Percentiles rank a stretch among this genome's conserved stretches.
These are phyloP conservation scores for Sminthopsis crassicaudata DNA, from an alignment of 2,113 vertebrate species.

Conservation along the genomic window DNA sequence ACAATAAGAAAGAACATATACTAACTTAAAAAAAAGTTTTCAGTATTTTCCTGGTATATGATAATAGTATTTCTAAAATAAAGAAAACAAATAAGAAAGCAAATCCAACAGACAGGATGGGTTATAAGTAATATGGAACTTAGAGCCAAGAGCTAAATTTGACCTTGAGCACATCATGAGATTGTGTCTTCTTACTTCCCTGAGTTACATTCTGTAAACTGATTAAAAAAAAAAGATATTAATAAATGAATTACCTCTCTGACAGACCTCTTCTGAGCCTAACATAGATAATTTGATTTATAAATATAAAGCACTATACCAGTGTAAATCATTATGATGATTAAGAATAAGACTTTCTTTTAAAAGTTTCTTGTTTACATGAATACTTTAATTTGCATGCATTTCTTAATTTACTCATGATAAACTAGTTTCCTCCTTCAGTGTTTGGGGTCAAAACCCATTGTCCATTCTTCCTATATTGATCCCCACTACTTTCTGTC, in stretches of 20 bases:
- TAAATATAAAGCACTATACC: neutral
- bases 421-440: neutral
- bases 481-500: neutral
- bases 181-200: neutral
- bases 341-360: neutral
- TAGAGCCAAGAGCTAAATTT: neutral
- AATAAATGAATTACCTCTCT: neutral
- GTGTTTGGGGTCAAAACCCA: neutral
- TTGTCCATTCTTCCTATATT: neutral
- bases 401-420: neutral
- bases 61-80: neutral
- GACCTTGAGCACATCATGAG: neutral
- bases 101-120: neutral
- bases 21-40: neutral
- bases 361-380: neutral
- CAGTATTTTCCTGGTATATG: neutral
- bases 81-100: neutral
- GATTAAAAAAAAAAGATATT: neutral
- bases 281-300: neutral
- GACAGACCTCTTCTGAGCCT: neutral
- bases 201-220: neutral
- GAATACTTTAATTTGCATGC: neutral
- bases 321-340: neutral
- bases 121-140: neutral
- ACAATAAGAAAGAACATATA: neutral